These are phyloP conservation scores for Virgularia gustaviana DNA, from an alignment of 92 coral and sea anemone genomes.

Conservation along the genomic window DNA sequence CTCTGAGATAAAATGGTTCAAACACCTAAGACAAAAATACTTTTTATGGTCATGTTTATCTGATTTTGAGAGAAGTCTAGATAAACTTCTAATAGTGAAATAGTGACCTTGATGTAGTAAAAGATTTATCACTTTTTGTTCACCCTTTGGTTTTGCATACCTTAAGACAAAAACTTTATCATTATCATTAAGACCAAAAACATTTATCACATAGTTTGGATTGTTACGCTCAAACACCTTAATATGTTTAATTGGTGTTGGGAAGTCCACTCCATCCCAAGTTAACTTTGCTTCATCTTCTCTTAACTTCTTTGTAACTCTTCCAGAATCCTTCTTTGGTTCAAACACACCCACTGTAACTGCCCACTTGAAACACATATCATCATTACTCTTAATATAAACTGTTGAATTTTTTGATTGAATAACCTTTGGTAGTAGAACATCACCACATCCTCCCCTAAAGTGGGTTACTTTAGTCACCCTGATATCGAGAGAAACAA, in stretches of 20 bases:
- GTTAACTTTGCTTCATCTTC: neutral
- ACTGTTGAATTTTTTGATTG: neutral
- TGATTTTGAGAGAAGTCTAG: neutral
- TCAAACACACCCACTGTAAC: neutral
- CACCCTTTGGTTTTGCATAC: neutral
- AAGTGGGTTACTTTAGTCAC: conserved; percentile 9
- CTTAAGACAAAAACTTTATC: conserved; percentile 17
- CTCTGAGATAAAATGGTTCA: neutral
- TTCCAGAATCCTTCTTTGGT: neutral
- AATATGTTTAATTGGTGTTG: neutral
- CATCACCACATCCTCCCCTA: conserved; percentile 2
- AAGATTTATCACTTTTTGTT: neutral
- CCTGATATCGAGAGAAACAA: conserved; percentile 24
- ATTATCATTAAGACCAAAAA: conserved; percentile 6
- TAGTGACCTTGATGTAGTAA: neutral
- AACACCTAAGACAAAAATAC: neutral
- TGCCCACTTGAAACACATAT: conserved; percentile 14
- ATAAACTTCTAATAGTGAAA: neutral
- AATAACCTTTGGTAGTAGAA: conserved; percentile 26
- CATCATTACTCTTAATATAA: neutral
- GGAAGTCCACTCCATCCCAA: neutral
- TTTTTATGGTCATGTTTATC: neutral
- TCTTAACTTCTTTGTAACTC: neutral
- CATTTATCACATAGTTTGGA: neutral
- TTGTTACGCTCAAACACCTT: neutral